These are phyloP conservation scores for Dendrocopos noguchii DNA, from an alignment of 2,113 vertebrate species.

Conservation along the genomic window DNA sequence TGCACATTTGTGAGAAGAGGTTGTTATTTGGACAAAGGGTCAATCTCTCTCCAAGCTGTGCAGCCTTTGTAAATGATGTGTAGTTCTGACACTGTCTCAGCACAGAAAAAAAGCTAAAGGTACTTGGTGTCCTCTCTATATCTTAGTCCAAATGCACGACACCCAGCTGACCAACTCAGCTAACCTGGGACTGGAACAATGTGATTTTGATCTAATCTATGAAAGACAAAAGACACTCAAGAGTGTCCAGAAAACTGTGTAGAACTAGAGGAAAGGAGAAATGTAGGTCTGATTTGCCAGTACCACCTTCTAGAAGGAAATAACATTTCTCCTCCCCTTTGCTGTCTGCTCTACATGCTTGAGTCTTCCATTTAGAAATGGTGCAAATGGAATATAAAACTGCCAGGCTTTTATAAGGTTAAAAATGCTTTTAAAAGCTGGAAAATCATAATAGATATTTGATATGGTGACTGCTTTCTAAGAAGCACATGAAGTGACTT, in stretches of 20 bases:
- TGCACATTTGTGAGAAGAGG: not conserved
- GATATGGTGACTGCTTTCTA: not conserved
- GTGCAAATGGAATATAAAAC: not conserved
- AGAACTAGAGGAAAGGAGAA: not conserved
- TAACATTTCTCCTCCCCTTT: not conserved
- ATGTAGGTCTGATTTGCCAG: not conserved
- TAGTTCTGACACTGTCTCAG: not conserved
- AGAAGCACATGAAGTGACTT: not conserved
- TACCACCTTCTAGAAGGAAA: not conserved
- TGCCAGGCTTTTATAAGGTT: not conserved
- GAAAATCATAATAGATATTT: not conserved
- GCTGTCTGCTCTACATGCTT: not conserved
- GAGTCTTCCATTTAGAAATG: not conserved
- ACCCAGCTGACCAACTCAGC: not conserved
- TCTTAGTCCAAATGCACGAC: not conserved
- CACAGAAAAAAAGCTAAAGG: not conserved
- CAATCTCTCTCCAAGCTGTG: not conserved
- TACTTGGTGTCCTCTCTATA: not conserved
- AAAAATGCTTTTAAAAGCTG: not conserved
- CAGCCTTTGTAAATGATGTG: not conserved
- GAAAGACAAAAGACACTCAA: not conserved
- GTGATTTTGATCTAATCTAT: not conserved
- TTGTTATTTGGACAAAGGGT: not conserved
- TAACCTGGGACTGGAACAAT: rapidly evolving
- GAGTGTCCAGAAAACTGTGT: rapidly evolving